Base-by-base conservation (phyloP, 2,888 invertebrate genomes). In the Acronicta aceris region DNA sequence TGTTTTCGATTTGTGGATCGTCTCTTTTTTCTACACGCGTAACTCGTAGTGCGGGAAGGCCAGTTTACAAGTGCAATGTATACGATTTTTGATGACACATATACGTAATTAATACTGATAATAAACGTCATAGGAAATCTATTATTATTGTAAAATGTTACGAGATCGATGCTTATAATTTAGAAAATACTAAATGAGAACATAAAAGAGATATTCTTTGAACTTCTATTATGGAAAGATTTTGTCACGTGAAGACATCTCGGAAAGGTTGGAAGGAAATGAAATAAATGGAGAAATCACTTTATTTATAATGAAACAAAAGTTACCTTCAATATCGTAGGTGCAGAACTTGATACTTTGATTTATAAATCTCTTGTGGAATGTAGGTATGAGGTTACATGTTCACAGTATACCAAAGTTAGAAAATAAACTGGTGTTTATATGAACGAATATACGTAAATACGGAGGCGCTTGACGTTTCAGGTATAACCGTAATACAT, bases 11-110 rank as follows among this genome's bases (percentile, higher is more conserved):
- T 88, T 87, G 83, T 88, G 86, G 82, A 87, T 87, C 86, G 83
- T 85, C 84, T 87, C 78, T 84, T 84, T 82, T 86, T 85, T 83
- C 84, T 78, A 79, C 82, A 73, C 76, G 76, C 79, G 72, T 84
- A 81, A 81, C 81, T 81, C 79, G 85, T 89, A 89, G 89, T 87
- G 85, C 82, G 84, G 89, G 84, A 88, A 93, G 95, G 94, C 95
- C 95, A 95, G 94, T 95, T 91, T 89, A 91, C 91, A 91, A 91
- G 95, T 95, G 95, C 95, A 95, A 95, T 95, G 95, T 95, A 95
- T 95, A 95, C 95, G 95, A 95, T 94, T 94, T 90, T 93, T 92
- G 90, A 93, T 86, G 90, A 93, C 93, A 91, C 90, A 94, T 94
- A 94, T 94, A 94, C 94, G 93, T 94, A 94, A 93, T 90, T 79